Evolutionary conservation across 2,113 vertebrate genomes (phyloP).

Genomic region (Phylloscopus whistleri): DNA sequence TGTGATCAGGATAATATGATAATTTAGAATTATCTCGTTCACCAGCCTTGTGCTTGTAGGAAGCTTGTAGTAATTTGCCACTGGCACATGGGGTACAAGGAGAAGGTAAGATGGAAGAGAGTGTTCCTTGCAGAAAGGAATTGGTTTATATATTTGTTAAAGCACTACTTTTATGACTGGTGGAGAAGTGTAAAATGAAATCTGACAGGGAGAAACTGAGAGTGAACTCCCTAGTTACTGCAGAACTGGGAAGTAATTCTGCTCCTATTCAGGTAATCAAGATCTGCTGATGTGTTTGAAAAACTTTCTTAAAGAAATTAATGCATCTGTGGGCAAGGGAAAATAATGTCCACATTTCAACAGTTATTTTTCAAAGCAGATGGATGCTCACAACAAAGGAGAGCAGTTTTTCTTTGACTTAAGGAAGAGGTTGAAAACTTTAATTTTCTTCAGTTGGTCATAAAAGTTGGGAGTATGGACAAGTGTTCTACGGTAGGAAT

Average conservation of each 20-base stretch:
- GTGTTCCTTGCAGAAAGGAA: background rate
- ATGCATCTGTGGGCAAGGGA: background rate
- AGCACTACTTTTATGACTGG: background rate
- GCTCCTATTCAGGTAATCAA: rapidly evolving
- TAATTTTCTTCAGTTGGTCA: background rate
- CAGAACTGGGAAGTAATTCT: background rate
- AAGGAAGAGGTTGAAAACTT: background rate
- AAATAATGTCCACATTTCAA: background rate
- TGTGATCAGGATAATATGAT: background rate
- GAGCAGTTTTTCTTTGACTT: background rate
- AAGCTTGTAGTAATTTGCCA: background rate
- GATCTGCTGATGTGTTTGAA: background rate
- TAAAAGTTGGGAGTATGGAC: background rate
- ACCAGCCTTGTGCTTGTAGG: background rate
- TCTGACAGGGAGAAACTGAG: background rate
- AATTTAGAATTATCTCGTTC: background rate
- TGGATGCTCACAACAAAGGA: background rate
- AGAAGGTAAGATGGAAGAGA: background rate
- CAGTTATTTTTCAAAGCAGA: background rate
- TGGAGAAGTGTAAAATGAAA: background rate
- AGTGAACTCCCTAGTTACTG: background rate
- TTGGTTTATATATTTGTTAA: background rate
- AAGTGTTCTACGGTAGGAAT: background rate
- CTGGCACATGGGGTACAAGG: background rate
- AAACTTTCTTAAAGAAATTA: background rate